Evolutionary conservation across 1,140 invertebrate genomes (phyloP).

Genomic region (Anastrepha ludens): DNA sequence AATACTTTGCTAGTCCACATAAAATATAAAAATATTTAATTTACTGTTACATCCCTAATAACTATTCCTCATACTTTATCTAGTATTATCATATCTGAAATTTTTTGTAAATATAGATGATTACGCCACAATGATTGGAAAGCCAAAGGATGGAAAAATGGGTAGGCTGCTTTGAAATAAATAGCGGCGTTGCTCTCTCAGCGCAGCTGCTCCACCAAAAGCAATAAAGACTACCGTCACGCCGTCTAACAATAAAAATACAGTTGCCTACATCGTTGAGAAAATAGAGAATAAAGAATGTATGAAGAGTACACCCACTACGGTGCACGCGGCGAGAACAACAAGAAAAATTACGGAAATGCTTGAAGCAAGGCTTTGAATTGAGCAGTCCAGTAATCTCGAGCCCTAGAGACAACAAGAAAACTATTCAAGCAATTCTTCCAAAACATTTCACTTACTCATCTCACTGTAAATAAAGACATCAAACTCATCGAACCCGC

Average conservation of each 20-base stretch:
- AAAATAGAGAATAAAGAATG: neutral
- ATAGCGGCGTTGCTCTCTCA: slow-evolving; percentile 30
- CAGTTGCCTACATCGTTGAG: neutral
- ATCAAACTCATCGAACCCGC: neutral
- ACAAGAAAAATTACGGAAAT: slow-evolving; percentile 15
- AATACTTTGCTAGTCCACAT: no score
- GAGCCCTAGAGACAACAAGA: neutral
- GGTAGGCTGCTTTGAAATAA: slow-evolving; percentile 72
- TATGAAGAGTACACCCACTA: neutral
- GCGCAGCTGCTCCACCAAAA: slow-evolving; percentile 8
- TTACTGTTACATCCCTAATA: no score
- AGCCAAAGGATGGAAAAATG: slow-evolving; percentile 73
- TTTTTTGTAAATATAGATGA: slow-evolving; percentile 63
- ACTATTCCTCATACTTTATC: no score
- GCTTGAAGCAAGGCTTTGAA: slow-evolving; percentile 3
- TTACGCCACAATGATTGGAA: slow-evolving; percentile 74
- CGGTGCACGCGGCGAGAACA: neutral
- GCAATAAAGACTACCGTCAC: neutral
- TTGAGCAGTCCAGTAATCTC: neutral
- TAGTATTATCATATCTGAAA: no score
- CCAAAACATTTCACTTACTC: neutral
- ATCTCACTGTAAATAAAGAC: slow-evolving; percentile 17
- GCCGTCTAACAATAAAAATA: neutral
- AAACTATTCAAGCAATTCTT: neutral
- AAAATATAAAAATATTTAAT: no score